phyloP scores from a whole-genome alignment of 2,113 vertebrate genomes.

The Fregetta grallaria region DNA sequence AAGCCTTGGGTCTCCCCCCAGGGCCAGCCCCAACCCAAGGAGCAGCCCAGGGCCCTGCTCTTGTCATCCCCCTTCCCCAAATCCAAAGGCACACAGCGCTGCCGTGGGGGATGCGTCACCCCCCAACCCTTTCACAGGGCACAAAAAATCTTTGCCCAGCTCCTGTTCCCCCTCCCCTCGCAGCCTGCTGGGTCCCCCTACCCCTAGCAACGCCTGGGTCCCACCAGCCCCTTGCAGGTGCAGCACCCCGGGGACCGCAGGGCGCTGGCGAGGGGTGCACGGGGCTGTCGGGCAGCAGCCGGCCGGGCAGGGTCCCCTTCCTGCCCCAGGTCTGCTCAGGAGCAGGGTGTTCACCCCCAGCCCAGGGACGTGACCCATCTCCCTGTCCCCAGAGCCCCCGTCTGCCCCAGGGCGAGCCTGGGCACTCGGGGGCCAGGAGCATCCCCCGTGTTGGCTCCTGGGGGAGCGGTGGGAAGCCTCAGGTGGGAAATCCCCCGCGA shows the following conservation, averaged over 20 bases:
- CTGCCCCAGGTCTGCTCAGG: background rate
- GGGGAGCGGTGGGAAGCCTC: background rate
- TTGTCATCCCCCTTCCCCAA: background rate
- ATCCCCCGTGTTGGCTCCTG: background rate
- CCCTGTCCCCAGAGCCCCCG: background rate
- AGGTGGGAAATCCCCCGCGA: background rate
- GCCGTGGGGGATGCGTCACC: rapidly evolving
- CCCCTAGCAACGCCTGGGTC: rapidly evolving
- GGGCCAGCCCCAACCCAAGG: background rate
- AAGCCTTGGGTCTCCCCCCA: background rate
- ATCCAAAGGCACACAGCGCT: background rate
- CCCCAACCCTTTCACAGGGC: background rate
- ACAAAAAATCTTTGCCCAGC: background rate
- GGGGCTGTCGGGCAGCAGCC: background rate
- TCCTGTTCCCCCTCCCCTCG: background rate
- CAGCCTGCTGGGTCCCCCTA: background rate
- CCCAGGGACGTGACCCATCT: background rate
- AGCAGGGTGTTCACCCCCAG: background rate
- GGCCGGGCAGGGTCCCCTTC: background rate
- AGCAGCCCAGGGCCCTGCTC: background rate
- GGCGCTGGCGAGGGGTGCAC: rapidly evolving
- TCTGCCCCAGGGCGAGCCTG: background rate
- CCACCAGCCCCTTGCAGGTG: rapidly evolving
- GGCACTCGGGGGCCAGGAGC: rapidly evolving
- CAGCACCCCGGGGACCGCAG: background rate